A percentile compares a stretch with the other conserved stretches of the same genome.
phyloP scores from a whole-genome alignment of 1,140 invertebrate genomes.

The Drosophila pseudoobscura region DNA sequence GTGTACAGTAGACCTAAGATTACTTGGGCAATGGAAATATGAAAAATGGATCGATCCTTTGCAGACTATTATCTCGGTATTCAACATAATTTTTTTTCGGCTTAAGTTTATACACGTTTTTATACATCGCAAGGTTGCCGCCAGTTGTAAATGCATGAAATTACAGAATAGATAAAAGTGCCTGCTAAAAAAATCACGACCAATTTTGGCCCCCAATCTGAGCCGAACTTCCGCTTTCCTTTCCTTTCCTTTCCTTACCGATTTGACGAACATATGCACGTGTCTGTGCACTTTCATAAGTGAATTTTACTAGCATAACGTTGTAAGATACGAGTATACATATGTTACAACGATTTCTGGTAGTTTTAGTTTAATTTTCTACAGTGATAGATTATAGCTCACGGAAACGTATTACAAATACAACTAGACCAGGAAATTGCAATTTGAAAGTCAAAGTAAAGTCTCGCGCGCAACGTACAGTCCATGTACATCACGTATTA shows the following conservation, averaged over 20 bases:
- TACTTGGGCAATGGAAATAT: conserved; percentile 38
- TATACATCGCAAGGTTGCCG: conserved; percentile 34
- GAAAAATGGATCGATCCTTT: conserved; percentile 35
- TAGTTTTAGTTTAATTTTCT: conserved; percentile 45
- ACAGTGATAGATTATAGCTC: conserved; percentile 40
- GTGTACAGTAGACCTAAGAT: conserved; percentile 47
- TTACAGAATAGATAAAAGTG: conserved; percentile 62
- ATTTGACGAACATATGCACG: no score
- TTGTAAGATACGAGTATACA: neutral
- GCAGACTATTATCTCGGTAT: conserved; percentile 56
- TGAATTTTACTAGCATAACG: conserved; percentile 11
- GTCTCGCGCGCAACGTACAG: conserved; percentile 24
- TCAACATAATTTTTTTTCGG: conserved; percentile 41
- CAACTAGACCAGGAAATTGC: conserved; percentile 44
- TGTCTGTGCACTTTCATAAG: conserved; percentile 11
- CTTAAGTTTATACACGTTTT: conserved; percentile 39
- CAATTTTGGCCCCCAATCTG: conserved; percentile 54
- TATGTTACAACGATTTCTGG: conserved; percentile 29
- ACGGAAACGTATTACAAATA: conserved; percentile 66
- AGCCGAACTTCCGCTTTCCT: conserved; percentile 15
- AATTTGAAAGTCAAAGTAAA: conserved; percentile 10
- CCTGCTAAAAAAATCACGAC: conserved; percentile 62
- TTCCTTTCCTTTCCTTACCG: neutral
- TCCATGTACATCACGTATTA: conserved; percentile 27
- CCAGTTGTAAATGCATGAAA: conserved; percentile 70